Evolutionary conservation across 2,797 vertebrate species (phyloP), one percentile per base, ranked within the genome.

Genomic region (Pseudochirops corinnae): DNA sequence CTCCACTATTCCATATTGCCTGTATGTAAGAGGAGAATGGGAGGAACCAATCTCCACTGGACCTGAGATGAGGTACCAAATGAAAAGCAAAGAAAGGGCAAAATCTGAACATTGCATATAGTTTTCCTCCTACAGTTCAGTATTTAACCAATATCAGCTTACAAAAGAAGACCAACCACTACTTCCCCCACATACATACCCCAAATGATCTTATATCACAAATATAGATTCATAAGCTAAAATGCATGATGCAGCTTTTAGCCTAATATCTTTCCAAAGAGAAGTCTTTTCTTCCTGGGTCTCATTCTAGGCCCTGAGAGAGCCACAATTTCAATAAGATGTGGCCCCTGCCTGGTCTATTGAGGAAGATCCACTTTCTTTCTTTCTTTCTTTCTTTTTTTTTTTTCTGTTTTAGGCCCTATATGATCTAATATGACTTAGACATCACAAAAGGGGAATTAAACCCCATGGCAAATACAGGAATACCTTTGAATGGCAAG

Each of bases 381-480:
- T 12, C 53, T 53, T 53, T 62, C 31, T 62, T 62, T 67, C 18
- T 74, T 82, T 62, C 1, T 33, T 62, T n/a, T 67, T 33, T 62
- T n/a, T 67, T 62, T 62, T 33, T 14, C n/a, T 24, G 6, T 82
- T 50, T 24, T 28, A 24, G 74, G 33, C 39, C 90, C 0, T 0
- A 56, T 56, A 91, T 56, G 50, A 46, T 67, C 12, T 5, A 87
- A 62, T 91, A 92, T 94, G 90, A 92, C 58, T 0, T 46, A 94
- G 91, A n/a, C 13, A 46, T 96, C 67, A 53, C 62, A 95, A 96
- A 57, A 1, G n/a, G 39, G 91, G 46, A 26, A 91, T 39, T 97
- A 90, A 91, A 93, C 55, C 62, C 87, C 93, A 29, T 94, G 92
- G 94, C 62, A 52, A 94, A 97, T 94, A 95, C 67, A 96, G 90